Base-by-base conservation (phyloP, 2,888 invertebrate genomes). In the Lingula anatina region DNA sequence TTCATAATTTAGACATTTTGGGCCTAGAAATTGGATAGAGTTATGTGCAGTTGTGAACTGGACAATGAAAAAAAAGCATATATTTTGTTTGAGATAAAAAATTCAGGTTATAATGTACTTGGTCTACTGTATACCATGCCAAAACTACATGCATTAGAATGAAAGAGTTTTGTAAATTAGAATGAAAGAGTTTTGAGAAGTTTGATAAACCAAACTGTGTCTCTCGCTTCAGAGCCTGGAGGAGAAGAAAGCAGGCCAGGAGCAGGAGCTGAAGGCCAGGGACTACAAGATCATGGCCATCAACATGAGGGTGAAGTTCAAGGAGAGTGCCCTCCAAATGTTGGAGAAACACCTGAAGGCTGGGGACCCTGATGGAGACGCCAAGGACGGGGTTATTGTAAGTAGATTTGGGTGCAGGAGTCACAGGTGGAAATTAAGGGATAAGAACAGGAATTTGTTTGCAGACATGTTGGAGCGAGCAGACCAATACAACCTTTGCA, bases 281-380 rank as follows among this genome's bases (percentile, higher is more conserved):
- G 71, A 70, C 36, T 64, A 60, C 23, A 56, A 59, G 12, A 41
- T 69, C 25, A 62, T 64, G 54, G 63, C 65, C 2, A 62, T 58
- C 5, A 63, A 64, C 26, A 69, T 73, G 68, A 65, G 72, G 12
- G 64, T 73, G n/a, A 71, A 70, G 47, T 70, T 73, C 51, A 48
- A 70, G 40, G 68, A 71, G 31, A 66, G 64, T 39, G 57, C 57
- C 26, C 64, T 73, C 20, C 53, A 60, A 4, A 51, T 50, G 39
- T 53, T 65, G 28, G 63, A 66, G 52, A 60, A 60, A 40, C 44
- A 40, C 31, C 18, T 23, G 56, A 56, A 59, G 40, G 51, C 52
- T 18, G 57, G 62, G 38, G 25, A 49, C 5, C 53, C 51, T 18
- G 57, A 47, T 15, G 23, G 7, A 12, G 51, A 56, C 2, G 45